Evolutionary conservation across 2,113 vertebrate genomes (phyloP), one percentile per base, ranked within the genome.

Genomic region (Barbus barbus): DNA sequence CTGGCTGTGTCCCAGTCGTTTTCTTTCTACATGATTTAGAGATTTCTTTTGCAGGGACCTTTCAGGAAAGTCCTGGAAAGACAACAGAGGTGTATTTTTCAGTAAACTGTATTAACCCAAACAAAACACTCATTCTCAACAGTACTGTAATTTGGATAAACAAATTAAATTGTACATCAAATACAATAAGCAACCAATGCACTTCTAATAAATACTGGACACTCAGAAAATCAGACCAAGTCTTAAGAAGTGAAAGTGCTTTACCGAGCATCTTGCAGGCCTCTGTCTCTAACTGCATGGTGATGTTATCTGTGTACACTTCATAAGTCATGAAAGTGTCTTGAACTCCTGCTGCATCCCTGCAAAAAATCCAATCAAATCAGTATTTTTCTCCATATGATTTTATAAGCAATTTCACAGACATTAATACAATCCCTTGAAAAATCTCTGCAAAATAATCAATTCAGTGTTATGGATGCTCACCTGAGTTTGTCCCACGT

Each of bases 401-500:
- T 46, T 46, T 46, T 46, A 46, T 46, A 46, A 46, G 44, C 13
- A 14, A 51, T 6, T 8, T 20, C 16, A 53, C 51, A 53, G 18
- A 53, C 51, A 22, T 22, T 20, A 56, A 56, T n/a, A 56, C 6
- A 22, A 22, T 20, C 18, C 22, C 20, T 56, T 22, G 51, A 2
- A 56, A 20, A 56, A 56, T 58, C 8, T 36, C 33, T 38, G 18
- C 1, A 71, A 71, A 38, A 22, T 58, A 3, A 58, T 53, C 9
- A 63, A 56, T 38, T 46, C 20, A 22, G 65, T 4, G 16, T 69
- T 69, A 69, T 36, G 31, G 18, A 48, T 4, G 11, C 5, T 82
- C 90, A 96, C 94, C 95, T 95, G 87, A 96, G 88, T 90, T 93
- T 95, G 83, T 93, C 91, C 94, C 95, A 96, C 1, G 89, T 93